A percentile compares a stretch with the other conserved stretches of the same genome.
phyloP scores from a whole-genome alignment of 2,113 vertebrate genomes.

The Erythrocebus patas region DNA sequence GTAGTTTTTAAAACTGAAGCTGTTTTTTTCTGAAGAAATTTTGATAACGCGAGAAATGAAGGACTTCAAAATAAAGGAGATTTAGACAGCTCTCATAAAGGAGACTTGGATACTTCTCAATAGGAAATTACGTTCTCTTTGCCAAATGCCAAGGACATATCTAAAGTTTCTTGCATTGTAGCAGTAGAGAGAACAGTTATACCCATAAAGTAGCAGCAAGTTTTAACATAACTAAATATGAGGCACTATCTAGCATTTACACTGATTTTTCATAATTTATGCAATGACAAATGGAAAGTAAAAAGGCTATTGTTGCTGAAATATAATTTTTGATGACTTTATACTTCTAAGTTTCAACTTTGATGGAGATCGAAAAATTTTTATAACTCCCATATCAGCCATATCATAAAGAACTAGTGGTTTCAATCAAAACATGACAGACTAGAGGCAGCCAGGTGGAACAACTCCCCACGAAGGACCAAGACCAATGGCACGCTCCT shows the following conservation, averaged over 20 bases:
- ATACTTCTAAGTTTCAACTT: not conserved
- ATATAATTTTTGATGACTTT: not conserved
- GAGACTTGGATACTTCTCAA: not conserved
- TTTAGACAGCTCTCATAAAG: not conserved
- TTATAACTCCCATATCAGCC: not conserved
- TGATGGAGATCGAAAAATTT: not conserved
- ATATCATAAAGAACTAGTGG: not conserved
- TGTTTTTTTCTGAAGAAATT: not conserved
- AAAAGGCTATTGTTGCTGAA: not conserved
- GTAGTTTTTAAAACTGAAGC: not conserved
- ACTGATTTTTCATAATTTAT: not conserved
- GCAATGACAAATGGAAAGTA: not conserved
- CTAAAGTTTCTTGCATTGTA: not conserved
- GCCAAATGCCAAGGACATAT: conserved; percentile 2
- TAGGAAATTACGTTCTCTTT: conserved; percentile 15
- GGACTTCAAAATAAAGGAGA: not conserved
- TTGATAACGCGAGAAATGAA: not conserved
- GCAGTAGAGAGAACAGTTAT: not conserved
- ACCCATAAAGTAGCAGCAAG: not conserved
- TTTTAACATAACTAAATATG: not conserved
- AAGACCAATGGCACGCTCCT: too few species aligned
- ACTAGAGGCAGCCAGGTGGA: too few species aligned
- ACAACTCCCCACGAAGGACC: too few species aligned
- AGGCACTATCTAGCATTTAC: not conserved
- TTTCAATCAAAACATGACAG: too few species aligned